A percentile compares a stretch with the other conserved stretches of the same genome.
Evolutionary conservation across 2,888 invertebrate species (phyloP).

Genomic region (Brachypalpus laphriformis): DNA sequence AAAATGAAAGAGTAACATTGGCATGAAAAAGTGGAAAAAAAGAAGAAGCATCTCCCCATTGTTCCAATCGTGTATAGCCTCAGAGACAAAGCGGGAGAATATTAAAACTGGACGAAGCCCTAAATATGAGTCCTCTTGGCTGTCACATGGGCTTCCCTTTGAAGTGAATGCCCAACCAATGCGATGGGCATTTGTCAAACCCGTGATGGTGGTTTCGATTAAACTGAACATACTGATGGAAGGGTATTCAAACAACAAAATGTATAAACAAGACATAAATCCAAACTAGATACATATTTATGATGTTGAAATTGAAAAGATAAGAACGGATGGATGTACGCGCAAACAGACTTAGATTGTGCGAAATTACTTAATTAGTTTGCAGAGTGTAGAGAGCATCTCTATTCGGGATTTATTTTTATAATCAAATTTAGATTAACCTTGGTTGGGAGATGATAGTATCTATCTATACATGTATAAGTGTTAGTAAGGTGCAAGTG

Average conservation of each 20-base stretch:
- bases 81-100: neutral
- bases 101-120: neutral
- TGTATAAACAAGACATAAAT: neutral
- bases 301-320: neutral
- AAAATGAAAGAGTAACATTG: conserved; percentile 9
- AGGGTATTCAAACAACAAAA: neutral
- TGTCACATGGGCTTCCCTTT: neutral
- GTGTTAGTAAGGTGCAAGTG: no score
- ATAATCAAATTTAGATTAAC: neutral
- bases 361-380: neutral
- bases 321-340: neutral
- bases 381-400: neutral
- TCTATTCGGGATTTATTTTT: no score
- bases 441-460: neutral
- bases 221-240: neutral
- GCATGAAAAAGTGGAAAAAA: neutral
- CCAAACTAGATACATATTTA: neutral
- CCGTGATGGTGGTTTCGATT: neutral
- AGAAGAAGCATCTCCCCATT: neutral
- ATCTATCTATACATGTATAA: no score
- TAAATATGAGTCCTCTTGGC: neutral
- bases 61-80: neutral
- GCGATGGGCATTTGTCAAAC: neutral
- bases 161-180: neutral
- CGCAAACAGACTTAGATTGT: neutral